These are phyloP conservation scores for Pantherophis vulpinus DNA, from an alignment of 2,797 vertebrate genomes.

Conservation along the genomic window DNA sequence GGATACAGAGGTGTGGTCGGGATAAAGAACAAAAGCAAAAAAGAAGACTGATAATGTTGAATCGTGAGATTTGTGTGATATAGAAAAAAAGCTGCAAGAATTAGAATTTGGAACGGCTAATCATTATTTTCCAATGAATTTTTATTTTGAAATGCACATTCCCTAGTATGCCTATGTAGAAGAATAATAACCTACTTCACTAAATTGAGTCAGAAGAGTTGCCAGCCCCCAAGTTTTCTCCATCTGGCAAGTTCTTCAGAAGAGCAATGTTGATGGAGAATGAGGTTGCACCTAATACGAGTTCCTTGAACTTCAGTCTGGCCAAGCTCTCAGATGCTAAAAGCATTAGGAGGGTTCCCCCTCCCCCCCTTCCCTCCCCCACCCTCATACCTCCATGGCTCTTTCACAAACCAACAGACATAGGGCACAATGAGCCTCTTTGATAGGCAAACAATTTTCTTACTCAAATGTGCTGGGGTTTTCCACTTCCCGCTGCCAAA, in stretches of 20 bases:
- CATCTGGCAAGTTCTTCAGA: background rate
- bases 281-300: background rate
- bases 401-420: background rate
- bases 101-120: background rate
- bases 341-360: conserved; percentile 4
- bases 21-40: background rate
- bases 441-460: conserved; percentile 20
- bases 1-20: background rate
- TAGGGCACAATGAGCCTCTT: conserved; percentile 18
- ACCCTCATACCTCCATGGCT: background rate
- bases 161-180: background rate
- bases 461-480: conserved; percentile 9
- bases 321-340: conserved; percentile 18
- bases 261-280: background rate
- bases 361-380: background rate
- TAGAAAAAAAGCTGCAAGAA: background rate
- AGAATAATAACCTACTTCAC: background rate
- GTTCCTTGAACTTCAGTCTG: conserved; percentile 22
- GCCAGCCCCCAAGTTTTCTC: background rate
- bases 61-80: background rate
- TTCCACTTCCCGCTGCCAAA: conserved; percentile 22
- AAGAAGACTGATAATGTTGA: background rate
- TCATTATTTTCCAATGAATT: background rate
- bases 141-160: background rate
- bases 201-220: no score